phyloP scores from a whole-genome alignment of 2,797 vertebrate species.

The Dipus sagitta region DNA sequence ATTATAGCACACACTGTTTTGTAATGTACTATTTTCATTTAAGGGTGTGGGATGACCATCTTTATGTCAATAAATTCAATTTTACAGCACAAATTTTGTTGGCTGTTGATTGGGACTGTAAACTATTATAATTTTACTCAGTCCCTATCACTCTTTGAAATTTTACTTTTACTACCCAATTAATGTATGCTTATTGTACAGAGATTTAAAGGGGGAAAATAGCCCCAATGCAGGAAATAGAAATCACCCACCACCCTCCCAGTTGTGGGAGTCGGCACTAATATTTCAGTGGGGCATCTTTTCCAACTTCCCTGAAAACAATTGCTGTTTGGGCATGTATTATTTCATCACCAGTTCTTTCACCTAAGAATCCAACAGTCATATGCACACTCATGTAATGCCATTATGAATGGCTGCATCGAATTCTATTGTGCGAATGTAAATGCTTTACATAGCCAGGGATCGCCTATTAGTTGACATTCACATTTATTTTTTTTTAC shows the following conservation, averaged over 20 bases:
- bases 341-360: slow-evolving; percentile 18
- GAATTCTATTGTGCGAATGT: slow-evolving; percentile 25
- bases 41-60: background rate
- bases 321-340: background rate
- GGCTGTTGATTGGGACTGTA: background rate
- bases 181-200: slow-evolving; percentile 19
- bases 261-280: background rate
- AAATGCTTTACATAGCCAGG: background rate
- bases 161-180: slow-evolving; percentile 18
- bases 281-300: background rate
- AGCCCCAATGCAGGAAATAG: background rate
- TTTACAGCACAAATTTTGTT: background rate
- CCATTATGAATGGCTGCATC: background rate
- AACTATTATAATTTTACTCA: slow-evolving; percentile 24
- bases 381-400: background rate
- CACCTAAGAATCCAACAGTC: background rate
- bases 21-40: background rate
- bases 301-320: background rate
- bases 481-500: background rate
- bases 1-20: background rate
- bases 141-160: background rate
- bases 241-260: background rate
- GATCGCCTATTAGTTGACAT: slow-evolving; percentile 16
- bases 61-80: background rate
- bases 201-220: slow-evolving; percentile 25